phyloP scores from a whole-genome alignment of 2,888 invertebrate species.

The Brassicogethes aeneus region DNA sequence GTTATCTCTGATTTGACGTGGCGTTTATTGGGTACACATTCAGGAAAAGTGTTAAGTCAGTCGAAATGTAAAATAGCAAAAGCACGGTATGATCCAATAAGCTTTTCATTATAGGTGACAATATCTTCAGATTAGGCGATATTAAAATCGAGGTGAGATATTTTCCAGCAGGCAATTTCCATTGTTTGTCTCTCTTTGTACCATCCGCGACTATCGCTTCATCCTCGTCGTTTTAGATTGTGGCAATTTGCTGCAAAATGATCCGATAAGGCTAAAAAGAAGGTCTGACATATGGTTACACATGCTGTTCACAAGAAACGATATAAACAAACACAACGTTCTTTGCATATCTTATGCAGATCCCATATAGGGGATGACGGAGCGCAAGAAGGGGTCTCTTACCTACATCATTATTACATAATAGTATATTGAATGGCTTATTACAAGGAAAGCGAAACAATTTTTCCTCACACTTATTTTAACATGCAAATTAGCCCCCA shows the following conservation, averaged over 20 bases:
- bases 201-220: slow-evolving; percentile 10
- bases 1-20: too few relatives aligned
- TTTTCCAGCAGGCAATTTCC: background rate
- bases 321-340: slow-evolving; percentile 41
- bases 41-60: too few relatives aligned
- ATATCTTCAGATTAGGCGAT: background rate
- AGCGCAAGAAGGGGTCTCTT: slow-evolving; percentile 31
- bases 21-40: too few relatives aligned
- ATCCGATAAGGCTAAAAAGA: slow-evolving; percentile 35
- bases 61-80: too few relatives aligned
- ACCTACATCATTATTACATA: slow-evolving; percentile 36
- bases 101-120: too few relatives aligned
- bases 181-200: slow-evolving; percentile 26
- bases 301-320: slow-evolving; percentile 37
- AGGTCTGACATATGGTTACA: slow-evolving; percentile 40
- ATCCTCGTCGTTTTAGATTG: slow-evolving; percentile 29
- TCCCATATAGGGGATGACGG: slow-evolving; percentile 28
- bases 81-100: too few relatives aligned
- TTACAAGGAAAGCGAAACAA: slow-evolving; percentile 15
- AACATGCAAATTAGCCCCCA: slow-evolving; percentile 22
- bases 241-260: slow-evolving; percentile 40
- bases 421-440: slow-evolving; percentile 35
- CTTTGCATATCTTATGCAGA: slow-evolving; percentile 41
- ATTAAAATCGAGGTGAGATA: background rate
- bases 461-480: slow-evolving; percentile 9